Conservation (phyloP, 2,797 vertebrate species). For the Ctenosaura bakeri region DNA sequence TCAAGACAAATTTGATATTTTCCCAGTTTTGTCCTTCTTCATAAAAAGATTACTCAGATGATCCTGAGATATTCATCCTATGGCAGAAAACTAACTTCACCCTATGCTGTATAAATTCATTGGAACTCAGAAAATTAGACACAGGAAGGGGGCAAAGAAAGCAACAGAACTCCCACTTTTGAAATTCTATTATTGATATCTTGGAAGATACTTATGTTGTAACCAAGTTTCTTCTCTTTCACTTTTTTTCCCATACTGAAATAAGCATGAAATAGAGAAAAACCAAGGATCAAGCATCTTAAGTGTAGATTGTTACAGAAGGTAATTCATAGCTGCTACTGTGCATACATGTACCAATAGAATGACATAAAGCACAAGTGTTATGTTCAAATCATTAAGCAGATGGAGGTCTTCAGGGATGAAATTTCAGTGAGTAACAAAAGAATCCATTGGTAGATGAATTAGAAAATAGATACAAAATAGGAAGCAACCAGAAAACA, state of each 20-base stretch:
- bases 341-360: not conserved
- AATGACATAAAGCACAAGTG: not conserved
- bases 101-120: not conserved
- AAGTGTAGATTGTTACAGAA: not conserved
- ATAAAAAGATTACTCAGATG: not conserved
- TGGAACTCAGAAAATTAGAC: not conserved
- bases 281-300: too few relatives aligned
- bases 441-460: not conserved
- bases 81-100: not conserved
- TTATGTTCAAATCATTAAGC: not conserved
- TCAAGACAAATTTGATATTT: not conserved
- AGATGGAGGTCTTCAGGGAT: not conserved
- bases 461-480: not conserved
- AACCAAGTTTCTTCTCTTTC: not conserved
- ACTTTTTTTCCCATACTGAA: not conserved
- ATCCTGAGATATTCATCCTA: not conserved
- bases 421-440: not conserved
- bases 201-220: not conserved
- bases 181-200: too few relatives aligned
- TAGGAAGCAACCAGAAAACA: not conserved
- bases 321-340: too few relatives aligned
- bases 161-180: not conserved
- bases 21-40: not conserved
- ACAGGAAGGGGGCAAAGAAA: not conserved
- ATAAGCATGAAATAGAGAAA: not conserved